These are phyloP conservation scores for Ochotona curzoniae DNA, from an alignment of 2,113 vertebrate genomes.

Conservation along the genomic window DNA sequence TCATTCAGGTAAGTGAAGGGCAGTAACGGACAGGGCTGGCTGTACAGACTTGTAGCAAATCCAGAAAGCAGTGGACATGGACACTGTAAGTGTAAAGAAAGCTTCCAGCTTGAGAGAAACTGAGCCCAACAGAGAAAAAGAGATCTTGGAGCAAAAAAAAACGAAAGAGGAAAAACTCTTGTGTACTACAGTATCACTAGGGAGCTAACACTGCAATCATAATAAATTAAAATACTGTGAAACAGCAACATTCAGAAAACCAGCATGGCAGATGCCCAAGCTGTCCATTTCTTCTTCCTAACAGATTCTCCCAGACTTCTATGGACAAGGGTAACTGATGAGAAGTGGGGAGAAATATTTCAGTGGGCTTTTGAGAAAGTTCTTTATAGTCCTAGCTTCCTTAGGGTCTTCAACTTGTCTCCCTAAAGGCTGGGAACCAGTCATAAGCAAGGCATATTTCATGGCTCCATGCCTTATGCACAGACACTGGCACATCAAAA, in stretches of 20 bases:
- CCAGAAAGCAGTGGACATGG: neutral
- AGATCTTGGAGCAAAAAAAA: neutral
- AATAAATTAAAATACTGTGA: neutral
- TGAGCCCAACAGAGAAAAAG: neutral
- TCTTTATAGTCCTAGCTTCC: neutral
- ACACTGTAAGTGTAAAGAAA: neutral
- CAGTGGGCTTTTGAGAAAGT: constrained; percentile 25
- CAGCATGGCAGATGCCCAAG: neutral
- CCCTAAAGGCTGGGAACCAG: neutral
- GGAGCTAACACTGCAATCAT: neutral
- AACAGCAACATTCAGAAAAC: neutral
- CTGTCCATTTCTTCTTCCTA: neutral
- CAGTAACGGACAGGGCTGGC: neutral
- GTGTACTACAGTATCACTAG: neutral
- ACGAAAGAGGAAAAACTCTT: neutral
- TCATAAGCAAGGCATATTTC: neutral
- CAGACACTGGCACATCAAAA: neutral
- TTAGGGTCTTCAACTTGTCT: neutral
- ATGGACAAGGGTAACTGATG: neutral
- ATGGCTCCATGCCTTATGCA: neutral
- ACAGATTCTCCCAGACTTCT: neutral
- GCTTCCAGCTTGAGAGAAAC: constrained; percentile 14
- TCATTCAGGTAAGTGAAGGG: neutral
- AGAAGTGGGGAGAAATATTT: constrained; percentile 10
- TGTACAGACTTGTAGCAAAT: neutral